phyloP scores from a whole-genome alignment of 2,797 vertebrate genomes.

The Etheostoma nigrum region DNA sequence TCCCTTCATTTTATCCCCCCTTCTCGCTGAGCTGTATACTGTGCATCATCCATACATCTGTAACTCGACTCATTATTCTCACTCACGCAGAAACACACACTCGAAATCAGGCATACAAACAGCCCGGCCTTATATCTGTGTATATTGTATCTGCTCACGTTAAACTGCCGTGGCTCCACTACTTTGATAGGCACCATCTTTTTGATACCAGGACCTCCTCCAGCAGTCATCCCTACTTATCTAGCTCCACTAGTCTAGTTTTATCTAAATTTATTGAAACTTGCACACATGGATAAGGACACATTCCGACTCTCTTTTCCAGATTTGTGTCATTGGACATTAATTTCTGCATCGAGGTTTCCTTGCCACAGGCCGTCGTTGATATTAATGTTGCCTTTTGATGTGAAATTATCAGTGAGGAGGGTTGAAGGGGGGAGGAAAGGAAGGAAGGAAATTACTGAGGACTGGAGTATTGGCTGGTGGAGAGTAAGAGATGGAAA shows the following conservation, averaged over 20 bases:
- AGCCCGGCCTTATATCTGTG: background rate
- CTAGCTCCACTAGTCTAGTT: background rate
- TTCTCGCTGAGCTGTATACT: slow-evolving; percentile 13
- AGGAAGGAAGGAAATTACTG: slow-evolving; percentile 8
- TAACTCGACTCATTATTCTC: slow-evolving; percentile 50
- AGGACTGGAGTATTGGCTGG: slow-evolving; percentile 6
- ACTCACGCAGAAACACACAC: slow-evolving; percentile 39
- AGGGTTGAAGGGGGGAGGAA: slow-evolving; percentile 5
- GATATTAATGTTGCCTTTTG: slow-evolving; percentile 26
- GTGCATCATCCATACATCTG: slow-evolving; percentile 42
- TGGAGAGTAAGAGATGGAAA: background rate
- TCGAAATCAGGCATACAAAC: background rate
- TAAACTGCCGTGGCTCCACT: background rate
- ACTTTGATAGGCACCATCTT: background rate
- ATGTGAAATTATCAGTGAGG: slow-evolving; percentile 32
- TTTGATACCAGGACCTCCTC: background rate
- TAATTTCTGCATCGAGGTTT: slow-evolving; percentile 21
- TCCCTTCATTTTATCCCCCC: slow-evolving; percentile 14
- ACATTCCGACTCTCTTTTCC: background rate
- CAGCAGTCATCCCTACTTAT: background rate
- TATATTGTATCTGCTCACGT: background rate
- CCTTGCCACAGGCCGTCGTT: background rate
- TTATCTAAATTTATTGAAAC: background rate
- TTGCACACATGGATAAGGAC: background rate
- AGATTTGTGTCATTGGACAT: slow-evolving; percentile 24